These are phyloP conservation scores for Cataglyphis cursor DNA, from an alignment of 2,888 invertebrate species.

Conservation along the genomic window DNA sequence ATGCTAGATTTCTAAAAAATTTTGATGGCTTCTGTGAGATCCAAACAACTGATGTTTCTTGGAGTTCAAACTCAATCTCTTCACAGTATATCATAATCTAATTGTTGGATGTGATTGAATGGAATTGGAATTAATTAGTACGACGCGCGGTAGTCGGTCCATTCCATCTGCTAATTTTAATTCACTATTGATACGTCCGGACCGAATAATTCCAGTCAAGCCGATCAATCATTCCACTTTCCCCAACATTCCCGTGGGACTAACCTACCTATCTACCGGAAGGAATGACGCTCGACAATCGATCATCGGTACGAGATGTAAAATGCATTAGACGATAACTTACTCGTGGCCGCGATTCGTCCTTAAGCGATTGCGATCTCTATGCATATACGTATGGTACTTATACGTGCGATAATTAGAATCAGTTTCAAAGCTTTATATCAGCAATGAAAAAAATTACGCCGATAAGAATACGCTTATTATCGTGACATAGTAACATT, in stretches of 20 bases:
- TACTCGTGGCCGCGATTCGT: slow-evolving; percentile 56
- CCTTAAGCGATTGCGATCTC: slow-evolving; percentile 36
- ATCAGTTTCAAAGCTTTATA: not conserved
- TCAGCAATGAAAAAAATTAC: not conserved
- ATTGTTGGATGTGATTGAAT: slow-evolving; percentile 4
- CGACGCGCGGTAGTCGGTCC: not conserved
- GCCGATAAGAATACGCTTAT: not conserved
- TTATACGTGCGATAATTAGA: slow-evolving; percentile 7
- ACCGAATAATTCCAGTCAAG: slow-evolving; percentile 58
- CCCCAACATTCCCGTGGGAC: slow-evolving; percentile 29
- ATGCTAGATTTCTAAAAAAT: not conserved
- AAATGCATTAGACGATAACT: slow-evolving; percentile 71
- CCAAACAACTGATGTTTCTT: not conserved
- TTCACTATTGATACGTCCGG: slow-evolving; percentile 55
- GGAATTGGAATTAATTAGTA: slow-evolving; percentile 45
- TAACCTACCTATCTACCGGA: slow-evolving; percentile 36
- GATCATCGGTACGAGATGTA: slow-evolving; percentile 67
- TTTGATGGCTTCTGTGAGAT: not conserved
- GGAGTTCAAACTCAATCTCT: not conserved
- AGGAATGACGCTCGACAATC: slow-evolving; percentile 52
- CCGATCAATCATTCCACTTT: slow-evolving; percentile 62
- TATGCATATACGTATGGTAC: not conserved
- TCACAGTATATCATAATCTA: not conserved
- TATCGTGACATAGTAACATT: not conserved
- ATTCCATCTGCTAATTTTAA: slow-evolving; percentile 61